phyloP scores from a whole-genome alignment of 1,140 invertebrate species.

The Platyscapa corneri region DNA sequence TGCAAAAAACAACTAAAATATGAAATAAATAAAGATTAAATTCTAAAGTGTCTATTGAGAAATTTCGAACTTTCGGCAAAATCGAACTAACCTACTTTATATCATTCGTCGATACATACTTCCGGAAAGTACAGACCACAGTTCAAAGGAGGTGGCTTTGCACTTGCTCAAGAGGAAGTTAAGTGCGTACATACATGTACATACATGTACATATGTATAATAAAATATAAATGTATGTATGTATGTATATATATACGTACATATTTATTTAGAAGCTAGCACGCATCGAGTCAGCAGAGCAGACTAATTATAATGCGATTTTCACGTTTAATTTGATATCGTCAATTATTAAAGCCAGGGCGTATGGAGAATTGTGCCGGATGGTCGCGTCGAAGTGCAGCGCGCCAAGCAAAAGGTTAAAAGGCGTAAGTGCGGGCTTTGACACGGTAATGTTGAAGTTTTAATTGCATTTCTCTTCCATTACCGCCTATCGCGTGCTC shows the following conservation, averaged over 20 bases:
- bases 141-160: slow-evolving; percentile 35
- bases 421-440: slow-evolving; percentile 41
- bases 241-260: background rate
- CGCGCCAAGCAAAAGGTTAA: slow-evolving; percentile 33
- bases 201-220: background rate
- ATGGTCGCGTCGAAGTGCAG: background rate
- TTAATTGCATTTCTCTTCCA: slow-evolving; percentile 50
- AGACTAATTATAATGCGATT: slow-evolving; percentile 45
- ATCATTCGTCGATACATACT: slow-evolving; percentile 19
- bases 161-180: background rate
- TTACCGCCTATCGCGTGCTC: slow-evolving; percentile 19
- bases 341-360: slow-evolving; percentile 34
- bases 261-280: background rate
- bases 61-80: slow-evolving; percentile 22
- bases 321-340: slow-evolving; percentile 46
- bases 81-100: slow-evolving; percentile 35
- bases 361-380: background rate
- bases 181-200: background rate
- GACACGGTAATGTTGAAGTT: slow-evolving; percentile 51
- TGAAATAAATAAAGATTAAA: slow-evolving; percentile 13
- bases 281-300: background rate
- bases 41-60: slow-evolving; percentile 20
- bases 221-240: too few species aligned
- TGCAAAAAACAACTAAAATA: too few species aligned
- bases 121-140: background rate